phyloP scores from a whole-genome alignment of 1,140 invertebrate genomes.

The Babylonia areolata region DNA sequence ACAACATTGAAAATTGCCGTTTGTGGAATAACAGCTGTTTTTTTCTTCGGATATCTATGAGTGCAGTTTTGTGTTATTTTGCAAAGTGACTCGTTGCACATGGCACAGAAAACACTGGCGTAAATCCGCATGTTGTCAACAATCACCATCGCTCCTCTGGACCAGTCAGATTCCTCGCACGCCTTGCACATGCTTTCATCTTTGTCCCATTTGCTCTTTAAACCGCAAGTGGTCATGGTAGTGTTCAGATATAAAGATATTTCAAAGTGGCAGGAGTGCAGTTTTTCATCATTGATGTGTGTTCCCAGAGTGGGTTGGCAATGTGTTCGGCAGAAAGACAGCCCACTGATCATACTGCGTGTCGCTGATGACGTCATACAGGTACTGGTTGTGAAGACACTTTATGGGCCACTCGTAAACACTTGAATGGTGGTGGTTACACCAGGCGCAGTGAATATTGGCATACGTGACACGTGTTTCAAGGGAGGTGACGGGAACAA shows the following conservation, averaged over 20 bases:
- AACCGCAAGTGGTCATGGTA: neutral
- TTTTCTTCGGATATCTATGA: neutral
- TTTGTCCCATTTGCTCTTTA: neutral
- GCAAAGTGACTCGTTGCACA: neutral
- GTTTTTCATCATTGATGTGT: too few species aligned
- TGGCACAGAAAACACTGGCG: constrained; percentile 4
- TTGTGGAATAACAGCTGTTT: neutral
- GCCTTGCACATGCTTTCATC: neutral
- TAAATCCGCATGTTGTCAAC: neutral
- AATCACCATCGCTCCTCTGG: neutral
- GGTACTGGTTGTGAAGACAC: neutral
- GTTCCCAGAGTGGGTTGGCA: neutral
- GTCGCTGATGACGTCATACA: constrained; percentile 11
- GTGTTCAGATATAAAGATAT: neutral
- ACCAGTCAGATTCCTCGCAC: neutral
- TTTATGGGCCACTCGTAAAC: neutral
- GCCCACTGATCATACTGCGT: neutral
- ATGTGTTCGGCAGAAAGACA: neutral
- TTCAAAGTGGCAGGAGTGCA: too few species aligned
- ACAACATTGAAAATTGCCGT: neutral
- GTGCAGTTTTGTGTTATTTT: neutral
- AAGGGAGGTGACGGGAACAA: neutral
- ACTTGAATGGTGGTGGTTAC: neutral
- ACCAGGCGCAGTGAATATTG: neutral
- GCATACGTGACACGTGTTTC: neutral